A percentile compares a stretch with the other conserved stretches of the same genome.
These are phyloP conservation scores for Solenopsis invicta DNA, from an alignment of 1,140 invertebrate genomes.

Conservation along the genomic window DNA sequence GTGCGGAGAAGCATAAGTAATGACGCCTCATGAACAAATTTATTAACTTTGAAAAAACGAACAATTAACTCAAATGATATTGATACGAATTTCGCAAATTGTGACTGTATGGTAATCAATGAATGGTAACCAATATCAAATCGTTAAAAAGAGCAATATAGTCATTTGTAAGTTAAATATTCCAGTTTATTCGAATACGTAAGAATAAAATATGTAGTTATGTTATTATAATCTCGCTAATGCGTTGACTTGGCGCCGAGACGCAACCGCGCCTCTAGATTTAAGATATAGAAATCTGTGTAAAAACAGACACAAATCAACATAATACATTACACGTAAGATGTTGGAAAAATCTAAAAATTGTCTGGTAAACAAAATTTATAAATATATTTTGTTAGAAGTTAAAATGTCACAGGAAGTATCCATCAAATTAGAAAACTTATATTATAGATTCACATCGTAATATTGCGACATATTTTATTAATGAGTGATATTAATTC, in stretches of 20 bases:
- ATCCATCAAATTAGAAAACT: not conserved
- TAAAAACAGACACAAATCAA: not conserved
- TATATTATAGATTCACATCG: not conserved
- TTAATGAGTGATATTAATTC: not conserved
- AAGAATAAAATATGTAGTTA: not conserved
- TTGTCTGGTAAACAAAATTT: not conserved
- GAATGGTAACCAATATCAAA: not conserved
- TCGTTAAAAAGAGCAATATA: not conserved
- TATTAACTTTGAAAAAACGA: not conserved
- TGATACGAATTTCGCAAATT: not conserved
- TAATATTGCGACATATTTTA: not conserved
- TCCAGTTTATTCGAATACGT: not conserved
- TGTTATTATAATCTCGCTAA: not conserved
- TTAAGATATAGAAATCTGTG: not conserved
- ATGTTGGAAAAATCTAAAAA: not conserved
- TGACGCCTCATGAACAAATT: constrained; percentile 17
- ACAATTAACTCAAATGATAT: not conserved
- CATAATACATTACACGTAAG: not conserved
- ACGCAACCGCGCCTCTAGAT: too few relatives aligned
- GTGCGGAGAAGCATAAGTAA: not conserved
- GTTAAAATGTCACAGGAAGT: not conserved
- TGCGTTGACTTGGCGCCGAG: too few relatives aligned
- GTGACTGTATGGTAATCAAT: too few relatives aligned
- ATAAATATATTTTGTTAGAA: not conserved
- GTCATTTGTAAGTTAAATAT: not conserved